A percentile compares a stretch with the other conserved stretches of the same genome.
Evolutionary conservation across 2,113 vertebrate species (phyloP).

Genomic region (Galeopterus variegatus): DNA sequence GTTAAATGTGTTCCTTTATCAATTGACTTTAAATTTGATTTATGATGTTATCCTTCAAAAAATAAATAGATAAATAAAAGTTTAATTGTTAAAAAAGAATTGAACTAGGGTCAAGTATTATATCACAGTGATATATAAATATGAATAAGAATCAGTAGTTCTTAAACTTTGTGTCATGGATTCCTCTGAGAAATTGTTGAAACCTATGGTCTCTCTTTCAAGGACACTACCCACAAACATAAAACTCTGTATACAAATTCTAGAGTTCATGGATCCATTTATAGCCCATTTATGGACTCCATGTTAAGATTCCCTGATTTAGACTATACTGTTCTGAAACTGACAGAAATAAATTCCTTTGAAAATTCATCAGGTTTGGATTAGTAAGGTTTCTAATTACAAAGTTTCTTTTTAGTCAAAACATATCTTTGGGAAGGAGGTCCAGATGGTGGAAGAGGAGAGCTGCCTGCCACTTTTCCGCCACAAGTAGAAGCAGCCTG

Average conservation of each 20-base stretch:
- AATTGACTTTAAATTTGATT: too few species aligned
- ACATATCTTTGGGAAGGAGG: background rate
- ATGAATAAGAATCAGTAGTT: background rate
- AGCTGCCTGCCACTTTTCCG: too few species aligned
- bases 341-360: background rate
- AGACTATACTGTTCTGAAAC: background rate
- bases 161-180: background rate
- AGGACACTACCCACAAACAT: background rate
- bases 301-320: background rate
- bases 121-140: background rate
- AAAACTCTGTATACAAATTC: background rate
- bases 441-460: too few species aligned
- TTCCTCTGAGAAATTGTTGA: constrained; percentile 51
- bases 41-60: too few species aligned
- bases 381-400: background rate
- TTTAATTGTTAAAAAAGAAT: background rate
- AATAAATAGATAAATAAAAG: too few species aligned
- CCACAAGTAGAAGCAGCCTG: too few species aligned
- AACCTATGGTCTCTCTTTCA: constrained; percentile 9
- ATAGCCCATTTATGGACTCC: background rate
- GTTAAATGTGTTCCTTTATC: too few species aligned
- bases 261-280: background rate
- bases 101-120: constrained; percentile 40
- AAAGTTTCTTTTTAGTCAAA: background rate
- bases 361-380: constrained; percentile 25